A percentile compares a stretch with the other conserved stretches of the same genome.
phyloP scores from a whole-genome alignment of 2,797 vertebrate genomes.

The Nyctalus aviator region DNA sequence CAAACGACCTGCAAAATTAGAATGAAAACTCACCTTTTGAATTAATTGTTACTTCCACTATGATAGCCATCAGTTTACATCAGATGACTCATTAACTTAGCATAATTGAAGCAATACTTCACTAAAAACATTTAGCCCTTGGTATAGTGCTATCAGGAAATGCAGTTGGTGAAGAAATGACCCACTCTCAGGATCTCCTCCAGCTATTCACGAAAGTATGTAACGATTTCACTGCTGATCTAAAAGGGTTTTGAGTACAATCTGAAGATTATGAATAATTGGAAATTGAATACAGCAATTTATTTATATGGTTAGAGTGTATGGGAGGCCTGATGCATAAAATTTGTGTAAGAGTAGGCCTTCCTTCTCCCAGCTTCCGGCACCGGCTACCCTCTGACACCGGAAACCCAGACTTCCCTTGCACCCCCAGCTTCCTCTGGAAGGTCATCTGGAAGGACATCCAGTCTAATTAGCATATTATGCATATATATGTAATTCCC shows the following conservation, averaged over 20 bases:
- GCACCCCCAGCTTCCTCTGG: too few species aligned
- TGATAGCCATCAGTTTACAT: slow-evolving; percentile 16
- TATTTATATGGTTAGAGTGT: not conserved
- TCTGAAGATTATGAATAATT: slow-evolving; percentile 52
- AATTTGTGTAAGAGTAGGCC: too few species aligned
- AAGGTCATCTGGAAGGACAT: too few species aligned
- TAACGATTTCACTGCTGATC: not conserved
- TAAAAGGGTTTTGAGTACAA: not conserved
- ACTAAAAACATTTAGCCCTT: slow-evolving; percentile 14
- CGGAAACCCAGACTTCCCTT: too few species aligned
- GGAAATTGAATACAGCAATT: not conserved
- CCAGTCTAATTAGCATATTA: too few species aligned
- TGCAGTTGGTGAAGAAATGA: slow-evolving; percentile 38
- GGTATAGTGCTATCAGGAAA: not conserved
- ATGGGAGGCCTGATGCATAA: not conserved
- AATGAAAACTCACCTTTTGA: slow-evolving; percentile 30
- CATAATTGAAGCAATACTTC: not conserved
- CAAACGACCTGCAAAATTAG: not conserved
- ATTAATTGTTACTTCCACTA: not conserved
- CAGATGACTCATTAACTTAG: slow-evolving; percentile 57
- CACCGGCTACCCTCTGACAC: too few species aligned
- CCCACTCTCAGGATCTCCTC: not conserved
- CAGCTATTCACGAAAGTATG: not conserved
- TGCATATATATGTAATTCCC: not conserved
- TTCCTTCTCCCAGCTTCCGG: too few species aligned